Percentiles rank a stretch among this genome's conserved stretches.
Evolutionary conservation across 1,140 invertebrate species (phyloP).

Genomic region (Planococcus citri): DNA sequence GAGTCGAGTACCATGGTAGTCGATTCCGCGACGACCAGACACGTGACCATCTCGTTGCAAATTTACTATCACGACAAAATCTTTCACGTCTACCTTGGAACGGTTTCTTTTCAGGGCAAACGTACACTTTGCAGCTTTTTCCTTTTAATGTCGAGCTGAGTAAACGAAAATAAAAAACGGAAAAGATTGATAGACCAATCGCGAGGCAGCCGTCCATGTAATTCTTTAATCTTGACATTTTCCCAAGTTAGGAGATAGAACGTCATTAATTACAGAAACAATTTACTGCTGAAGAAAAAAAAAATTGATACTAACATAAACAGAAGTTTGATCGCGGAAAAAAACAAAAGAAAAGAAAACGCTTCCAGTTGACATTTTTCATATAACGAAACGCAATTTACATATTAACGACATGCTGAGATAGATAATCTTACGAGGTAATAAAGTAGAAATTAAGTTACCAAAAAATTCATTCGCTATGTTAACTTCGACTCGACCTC

Average conservation of each 20-base stretch:
- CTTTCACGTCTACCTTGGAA: no score
- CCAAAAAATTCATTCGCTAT: no score
- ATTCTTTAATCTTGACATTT: conserved; percentile 19
- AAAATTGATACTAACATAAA: background rate
- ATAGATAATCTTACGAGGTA: background rate
- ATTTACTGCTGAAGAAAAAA: background rate
- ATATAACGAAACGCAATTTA: background rate
- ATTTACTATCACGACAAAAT: no score
- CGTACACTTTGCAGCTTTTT: no score
- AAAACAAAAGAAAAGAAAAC: background rate
- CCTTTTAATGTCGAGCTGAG: background rate
- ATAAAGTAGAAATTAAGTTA: background rate
- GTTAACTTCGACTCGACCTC: no score
- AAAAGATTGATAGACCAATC: conserved; percentile 17
- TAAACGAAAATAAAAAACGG: background rate
- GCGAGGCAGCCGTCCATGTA: conserved; percentile 10
- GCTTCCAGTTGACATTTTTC: background rate
- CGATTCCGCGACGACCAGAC: no score
- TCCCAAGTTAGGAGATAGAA: background rate
- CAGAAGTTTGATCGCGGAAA: background rate
- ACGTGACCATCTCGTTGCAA: no score
- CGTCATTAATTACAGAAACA: conserved; percentile 17
- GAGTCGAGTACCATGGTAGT: no score
- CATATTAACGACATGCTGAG: background rate
- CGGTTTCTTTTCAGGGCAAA: no score